Percentiles rank a stretch among this genome's conserved stretches.
phyloP scores from a whole-genome alignment of 2,888 invertebrate species.

The Drosophila barbarae region DNA sequence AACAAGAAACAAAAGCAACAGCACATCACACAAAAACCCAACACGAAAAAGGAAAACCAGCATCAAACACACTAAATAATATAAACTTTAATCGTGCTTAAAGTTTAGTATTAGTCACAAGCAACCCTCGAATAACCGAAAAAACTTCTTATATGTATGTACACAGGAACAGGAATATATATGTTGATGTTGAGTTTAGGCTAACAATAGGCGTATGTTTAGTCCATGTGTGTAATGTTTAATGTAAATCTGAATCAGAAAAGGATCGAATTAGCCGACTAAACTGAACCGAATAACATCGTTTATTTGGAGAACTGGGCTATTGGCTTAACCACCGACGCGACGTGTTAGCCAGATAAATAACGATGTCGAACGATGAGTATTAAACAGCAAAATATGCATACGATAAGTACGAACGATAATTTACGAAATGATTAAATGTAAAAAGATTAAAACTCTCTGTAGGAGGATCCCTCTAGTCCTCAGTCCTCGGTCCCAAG shows the following conservation, averaged over 20 bases:
- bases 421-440: slow-evolving; percentile 48
- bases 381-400: slow-evolving; percentile 56
- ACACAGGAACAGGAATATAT: slow-evolving; percentile 43
- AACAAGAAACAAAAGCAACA: slow-evolving; percentile 18
- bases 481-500: slow-evolving; percentile 30
- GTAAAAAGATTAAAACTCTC: slow-evolving; percentile 57
- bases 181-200: slow-evolving; percentile 67
- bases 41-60: slow-evolving; percentile 12
- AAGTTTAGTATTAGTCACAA: slow-evolving; percentile 65
- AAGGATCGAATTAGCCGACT: slow-evolving; percentile 13
- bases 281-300: slow-evolving; percentile 16
- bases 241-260: slow-evolving; percentile 42
- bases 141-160: slow-evolving; percentile 36
- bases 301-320: slow-evolving; percentile 23
- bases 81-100: slow-evolving; percentile 59
- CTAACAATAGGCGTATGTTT: slow-evolving; percentile 62
- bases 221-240: slow-evolving; percentile 63
- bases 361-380: slow-evolving; percentile 61
- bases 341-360: slow-evolving; percentile 57
- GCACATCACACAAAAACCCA: slow-evolving; percentile 28
- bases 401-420: slow-evolving; percentile 39
- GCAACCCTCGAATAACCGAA: slow-evolving; percentile 27
- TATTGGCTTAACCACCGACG: slow-evolving; percentile 46
- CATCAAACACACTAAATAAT: slow-evolving; percentile 50
- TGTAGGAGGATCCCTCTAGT: slow-evolving; percentile 19